Percentiles rank a stretch among this genome's conserved stretches.
Evolutionary conservation across 1,140 invertebrate species (phyloP).

Genomic region (Papilio polytes): DNA sequence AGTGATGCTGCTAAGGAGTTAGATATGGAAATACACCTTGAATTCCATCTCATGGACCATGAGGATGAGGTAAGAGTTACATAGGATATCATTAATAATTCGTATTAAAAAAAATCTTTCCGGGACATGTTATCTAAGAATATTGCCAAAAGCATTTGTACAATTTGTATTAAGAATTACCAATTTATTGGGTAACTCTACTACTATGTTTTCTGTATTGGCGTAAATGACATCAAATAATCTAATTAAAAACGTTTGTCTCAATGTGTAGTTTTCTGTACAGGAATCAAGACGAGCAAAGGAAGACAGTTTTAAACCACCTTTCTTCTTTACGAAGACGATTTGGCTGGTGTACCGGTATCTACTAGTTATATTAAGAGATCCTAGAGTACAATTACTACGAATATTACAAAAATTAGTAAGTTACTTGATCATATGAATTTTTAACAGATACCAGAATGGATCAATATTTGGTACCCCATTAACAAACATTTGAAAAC

Average conservation of each 20-base stretch:
- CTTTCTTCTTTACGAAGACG: slow-evolving; percentile 87
- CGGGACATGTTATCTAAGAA: background rate
- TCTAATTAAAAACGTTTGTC: background rate
- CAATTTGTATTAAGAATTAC: background rate
- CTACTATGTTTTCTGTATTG: background rate
- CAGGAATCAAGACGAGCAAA: slow-evolving; percentile 60
- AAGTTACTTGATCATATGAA: slow-evolving; percentile 58
- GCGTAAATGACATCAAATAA: background rate
- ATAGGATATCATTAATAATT: background rate
- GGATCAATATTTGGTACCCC: background rate
- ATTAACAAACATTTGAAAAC: background rate
- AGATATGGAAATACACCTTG: slow-evolving; percentile 87
- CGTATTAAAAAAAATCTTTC: background rate
- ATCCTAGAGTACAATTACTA: slow-evolving; percentile 89
- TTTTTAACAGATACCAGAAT: background rate
- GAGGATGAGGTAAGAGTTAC: slow-evolving; percentile 57
- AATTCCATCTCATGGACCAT: slow-evolving; percentile 85
- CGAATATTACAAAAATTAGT: slow-evolving; percentile 92
- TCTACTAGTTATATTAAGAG: slow-evolving; percentile 87
- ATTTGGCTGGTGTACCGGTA: slow-evolving; percentile 89
- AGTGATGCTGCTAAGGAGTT: slow-evolving; percentile 90
- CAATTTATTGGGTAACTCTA: too few species aligned
- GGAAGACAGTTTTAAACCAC: slow-evolving; percentile 76
- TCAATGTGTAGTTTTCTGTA: slow-evolving; percentile 42
- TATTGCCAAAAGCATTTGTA: too few species aligned